Percentiles rank a stretch among this genome's conserved stretches.
Conservation (phyloP, 1,140 invertebrate genomes). For the Tetragonula clypearis region DNA sequence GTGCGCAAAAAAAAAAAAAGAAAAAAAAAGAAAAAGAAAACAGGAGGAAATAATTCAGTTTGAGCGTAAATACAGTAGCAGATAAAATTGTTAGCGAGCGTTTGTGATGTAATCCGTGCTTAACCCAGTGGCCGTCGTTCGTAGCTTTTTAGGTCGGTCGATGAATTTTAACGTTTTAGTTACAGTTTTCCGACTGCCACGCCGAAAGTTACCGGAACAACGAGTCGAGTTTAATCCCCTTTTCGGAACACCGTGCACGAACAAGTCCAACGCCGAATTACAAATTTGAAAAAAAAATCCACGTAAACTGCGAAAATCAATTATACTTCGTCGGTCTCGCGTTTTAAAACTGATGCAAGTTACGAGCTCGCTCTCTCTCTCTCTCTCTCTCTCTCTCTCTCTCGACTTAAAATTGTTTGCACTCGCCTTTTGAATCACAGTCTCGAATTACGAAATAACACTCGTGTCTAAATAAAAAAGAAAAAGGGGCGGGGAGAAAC, state of each 20-base stretch:
- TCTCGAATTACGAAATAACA: too few species aligned
- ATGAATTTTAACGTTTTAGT: conserved; percentile 40
- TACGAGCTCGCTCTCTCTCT: too few species aligned
- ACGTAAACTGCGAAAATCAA: neutral
- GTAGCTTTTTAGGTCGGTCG: conserved; percentile 32
- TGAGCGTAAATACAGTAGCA: conserved; percentile 7
- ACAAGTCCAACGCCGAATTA: neutral
- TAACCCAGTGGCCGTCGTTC: conserved; percentile 15
- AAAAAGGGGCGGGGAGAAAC: neutral
- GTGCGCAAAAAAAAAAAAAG: neutral
- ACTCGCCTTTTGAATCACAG: too few species aligned
- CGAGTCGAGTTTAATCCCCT: conserved; percentile 12
- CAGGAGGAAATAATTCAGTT: conserved; percentile 7
- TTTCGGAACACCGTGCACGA: too few species aligned
- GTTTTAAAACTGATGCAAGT: neutral
- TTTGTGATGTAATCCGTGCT: conserved; percentile 42
- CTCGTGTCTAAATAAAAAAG: too few species aligned
- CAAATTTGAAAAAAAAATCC: conserved; percentile 2
- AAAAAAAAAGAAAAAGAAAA: neutral
- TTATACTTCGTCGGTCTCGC: neutral
- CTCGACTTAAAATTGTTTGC: too few species aligned
- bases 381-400: too few species aligned
- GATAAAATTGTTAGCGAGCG: conserved; percentile 37
- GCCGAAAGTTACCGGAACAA: neutral
- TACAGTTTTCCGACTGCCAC: conserved; percentile 12